Conservation (phyloP, 2,797 vertebrate species). For the Lepilemur ruficaudatus region DNA sequence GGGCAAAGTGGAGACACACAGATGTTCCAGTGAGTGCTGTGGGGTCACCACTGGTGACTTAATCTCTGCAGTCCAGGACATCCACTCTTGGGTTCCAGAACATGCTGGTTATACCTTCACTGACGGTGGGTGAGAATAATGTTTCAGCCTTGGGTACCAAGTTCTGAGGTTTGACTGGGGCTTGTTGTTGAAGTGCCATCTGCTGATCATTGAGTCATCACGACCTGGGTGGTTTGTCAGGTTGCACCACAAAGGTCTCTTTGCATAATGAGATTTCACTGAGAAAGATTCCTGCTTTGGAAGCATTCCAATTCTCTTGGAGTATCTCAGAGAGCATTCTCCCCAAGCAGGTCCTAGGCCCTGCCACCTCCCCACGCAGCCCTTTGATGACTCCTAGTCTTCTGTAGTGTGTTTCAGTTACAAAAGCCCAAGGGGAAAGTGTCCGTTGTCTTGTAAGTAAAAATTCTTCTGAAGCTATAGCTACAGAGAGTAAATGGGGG, state of each 20-base stretch:
- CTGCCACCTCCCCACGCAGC: neutral
- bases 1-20: neutral
- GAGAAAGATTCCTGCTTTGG: neutral
- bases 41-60: neutral
- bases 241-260: neutral
- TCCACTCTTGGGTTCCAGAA: neutral
- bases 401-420: neutral
- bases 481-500: neutral
- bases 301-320: neutral
- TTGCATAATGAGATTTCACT: neutral
- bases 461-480: slow-evolving; percentile 48
- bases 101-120: neutral
- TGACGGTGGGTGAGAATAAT: neutral
- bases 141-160: neutral
- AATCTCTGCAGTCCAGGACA: neutral
- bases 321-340: neutral
- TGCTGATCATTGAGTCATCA: neutral
- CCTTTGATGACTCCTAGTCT: slow-evolving; percentile 33
- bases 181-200: neutral
- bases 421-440: slow-evolving; percentile 30
- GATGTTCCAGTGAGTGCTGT: neutral
- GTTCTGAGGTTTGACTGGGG: neutral
- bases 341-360: neutral
- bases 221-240: neutral
- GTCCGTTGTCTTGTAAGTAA: slow-evolving; percentile 37